A percentile compares a stretch with the other conserved stretches of the same genome.
Conservation (phyloP, 1,140 invertebrate species). For the Drosophila nikananu region DNA sequence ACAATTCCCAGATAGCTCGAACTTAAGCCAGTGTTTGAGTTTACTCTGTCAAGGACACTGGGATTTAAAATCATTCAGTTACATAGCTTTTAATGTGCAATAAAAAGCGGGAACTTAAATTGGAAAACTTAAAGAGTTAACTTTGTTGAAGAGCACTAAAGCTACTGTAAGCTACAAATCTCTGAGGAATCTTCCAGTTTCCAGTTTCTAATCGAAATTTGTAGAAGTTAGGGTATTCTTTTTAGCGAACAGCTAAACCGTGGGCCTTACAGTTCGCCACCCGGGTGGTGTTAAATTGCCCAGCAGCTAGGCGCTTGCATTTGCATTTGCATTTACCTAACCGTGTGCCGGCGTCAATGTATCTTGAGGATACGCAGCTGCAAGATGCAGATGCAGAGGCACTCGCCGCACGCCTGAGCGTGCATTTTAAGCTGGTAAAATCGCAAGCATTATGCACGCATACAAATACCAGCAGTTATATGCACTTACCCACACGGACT, state of each 20-base stretch:
- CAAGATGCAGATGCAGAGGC: conserved; percentile 17
- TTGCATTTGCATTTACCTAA: conserved; percentile 58
- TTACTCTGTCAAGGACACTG: neutral
- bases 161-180: neutral
- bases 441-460: conserved; percentile 50
- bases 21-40: conserved; percentile 7
- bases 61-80: neutral
- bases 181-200: neutral
- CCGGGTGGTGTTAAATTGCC: conserved; percentile 74
- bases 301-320: conserved; percentile 60
- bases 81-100: conserved; percentile 3
- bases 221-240: neutral
- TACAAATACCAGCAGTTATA: conserved; percentile 9
- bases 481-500: conserved; percentile 15
- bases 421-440: conserved; percentile 44
- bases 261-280: neutral
- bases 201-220: too few species aligned
- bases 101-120: neutral
- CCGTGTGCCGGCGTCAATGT: conserved; percentile 56
- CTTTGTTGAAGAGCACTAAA: neutral
- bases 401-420: conserved; percentile 25
- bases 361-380: conserved; percentile 59
- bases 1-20: conserved; percentile 12
- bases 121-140: neutral
- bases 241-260: neutral